Conservation (phyloP, 2,113 vertebrate genomes). For the Chamaea fasciata region DNA sequence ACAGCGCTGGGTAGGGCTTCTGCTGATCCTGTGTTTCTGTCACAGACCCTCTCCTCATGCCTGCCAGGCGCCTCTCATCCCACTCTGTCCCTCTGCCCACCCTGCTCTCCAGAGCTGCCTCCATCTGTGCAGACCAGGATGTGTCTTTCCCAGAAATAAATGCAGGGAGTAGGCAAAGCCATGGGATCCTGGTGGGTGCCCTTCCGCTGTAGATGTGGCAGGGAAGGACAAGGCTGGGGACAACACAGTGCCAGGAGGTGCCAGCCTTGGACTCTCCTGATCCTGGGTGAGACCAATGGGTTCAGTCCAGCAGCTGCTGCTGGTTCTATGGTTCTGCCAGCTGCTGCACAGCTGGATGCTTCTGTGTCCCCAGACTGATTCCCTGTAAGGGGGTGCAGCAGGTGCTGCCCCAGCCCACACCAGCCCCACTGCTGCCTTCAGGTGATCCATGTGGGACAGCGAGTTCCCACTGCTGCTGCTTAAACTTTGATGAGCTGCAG, state of each 20-base stretch:
- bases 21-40: neutral
- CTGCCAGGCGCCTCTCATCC: neutral
- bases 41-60: neutral
- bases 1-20: accelerated
- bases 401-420: neutral
- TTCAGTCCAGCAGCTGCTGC: neutral
- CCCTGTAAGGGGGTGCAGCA: accelerated
- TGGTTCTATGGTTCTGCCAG: neutral
- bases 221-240: neutral
- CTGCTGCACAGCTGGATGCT: neutral
- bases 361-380: neutral
- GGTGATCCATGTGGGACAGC: neutral
- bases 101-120: neutral
- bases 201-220: accelerated
- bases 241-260: neutral
- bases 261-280: neutral
- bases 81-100: neutral
- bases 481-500: conserved; percentile 82
- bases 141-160: neutral
- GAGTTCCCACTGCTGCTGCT: conserved; percentile 74
- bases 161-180: neutral
- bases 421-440: accelerated
- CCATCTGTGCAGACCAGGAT: neutral
- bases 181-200: neutral
- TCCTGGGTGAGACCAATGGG: neutral